Evolutionary conservation across 2,797 vertebrate genomes (phyloP).

Genomic region (Hypotaenidia philippensis): DNA sequence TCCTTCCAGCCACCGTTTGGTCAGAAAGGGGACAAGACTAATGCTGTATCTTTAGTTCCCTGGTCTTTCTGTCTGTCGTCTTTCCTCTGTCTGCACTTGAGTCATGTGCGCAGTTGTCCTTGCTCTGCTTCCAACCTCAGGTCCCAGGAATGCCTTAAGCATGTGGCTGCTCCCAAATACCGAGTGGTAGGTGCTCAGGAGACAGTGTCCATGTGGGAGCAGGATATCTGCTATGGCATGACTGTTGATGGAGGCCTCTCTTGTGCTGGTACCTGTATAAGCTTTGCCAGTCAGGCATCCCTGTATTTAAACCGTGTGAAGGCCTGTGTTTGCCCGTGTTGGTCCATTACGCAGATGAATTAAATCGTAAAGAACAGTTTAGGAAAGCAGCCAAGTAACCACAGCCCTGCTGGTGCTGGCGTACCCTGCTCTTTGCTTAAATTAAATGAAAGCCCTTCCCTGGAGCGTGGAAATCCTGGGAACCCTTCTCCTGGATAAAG

Average conservation of each 20-base stretch:
- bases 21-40: background rate
- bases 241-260: accelerated
- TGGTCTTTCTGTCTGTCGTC: background rate
- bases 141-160: background rate
- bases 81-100: background rate
- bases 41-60: background rate
- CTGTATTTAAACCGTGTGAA: background rate
- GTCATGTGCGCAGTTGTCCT: background rate
- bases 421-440: background rate
- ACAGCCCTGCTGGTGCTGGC: background rate
- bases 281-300: background rate
- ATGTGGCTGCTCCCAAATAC: accelerated
- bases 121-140: accelerated
- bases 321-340: background rate
- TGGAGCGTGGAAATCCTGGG: background rate
- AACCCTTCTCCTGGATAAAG: background rate
- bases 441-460: background rate
- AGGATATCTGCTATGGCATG: background rate
- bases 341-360: background rate
- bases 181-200: no score
- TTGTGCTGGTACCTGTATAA: background rate
- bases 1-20: background rate
- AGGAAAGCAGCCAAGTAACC: background rate
- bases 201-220: accelerated
- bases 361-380: background rate